Evolutionary conservation across 1,140 invertebrate genomes (phyloP).

Genomic region (Drosophila burlai): DNA sequence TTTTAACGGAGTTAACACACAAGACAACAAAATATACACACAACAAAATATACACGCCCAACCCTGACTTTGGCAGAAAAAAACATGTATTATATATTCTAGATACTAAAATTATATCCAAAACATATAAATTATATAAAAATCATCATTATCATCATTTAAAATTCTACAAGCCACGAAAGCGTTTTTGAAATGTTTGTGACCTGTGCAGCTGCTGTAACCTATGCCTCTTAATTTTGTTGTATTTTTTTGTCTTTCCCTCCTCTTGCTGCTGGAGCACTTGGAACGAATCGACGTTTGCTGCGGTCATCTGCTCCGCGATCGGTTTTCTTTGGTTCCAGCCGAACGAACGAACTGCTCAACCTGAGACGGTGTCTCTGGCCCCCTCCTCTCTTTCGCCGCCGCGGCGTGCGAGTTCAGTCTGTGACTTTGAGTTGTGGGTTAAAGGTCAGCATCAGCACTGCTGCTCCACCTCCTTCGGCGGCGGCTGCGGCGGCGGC

Average conservation of each 20-base stretch:
- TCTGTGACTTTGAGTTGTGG: conserved; percentile 34
- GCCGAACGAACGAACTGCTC: conserved; percentile 51
- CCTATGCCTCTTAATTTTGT: conserved; percentile 14
- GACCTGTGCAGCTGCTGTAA: conserved; percentile 26
- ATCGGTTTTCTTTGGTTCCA: conserved; percentile 79
- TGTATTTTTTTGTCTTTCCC: background rate
- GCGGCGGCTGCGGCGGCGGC: conserved; percentile 18
- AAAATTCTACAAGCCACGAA: background rate
- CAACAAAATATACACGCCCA: too few relatives aligned
- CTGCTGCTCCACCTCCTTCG: conserved; percentile 34
- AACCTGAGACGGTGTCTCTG: conserved; percentile 12
- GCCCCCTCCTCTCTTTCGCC: background rate
- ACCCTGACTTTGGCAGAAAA: too few relatives aligned
- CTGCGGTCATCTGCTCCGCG: conserved; percentile 80
- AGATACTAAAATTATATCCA: too few relatives aligned
- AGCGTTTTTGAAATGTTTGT: conserved; percentile 32
- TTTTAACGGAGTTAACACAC: too few relatives aligned
- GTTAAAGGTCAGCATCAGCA: conserved; percentile 78
- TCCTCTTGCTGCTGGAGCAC: conserved; percentile 56
- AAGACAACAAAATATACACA: too few relatives aligned
- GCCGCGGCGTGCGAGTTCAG: conserved; percentile 6
- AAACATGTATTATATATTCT: too few relatives aligned
- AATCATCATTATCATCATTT: too few relatives aligned
- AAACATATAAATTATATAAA: too few relatives aligned
- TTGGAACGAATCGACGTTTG: conserved; percentile 82